Conservation (phyloP, 2,797 vertebrate genomes). For the Hippopotamyrus pictus region DNA sequence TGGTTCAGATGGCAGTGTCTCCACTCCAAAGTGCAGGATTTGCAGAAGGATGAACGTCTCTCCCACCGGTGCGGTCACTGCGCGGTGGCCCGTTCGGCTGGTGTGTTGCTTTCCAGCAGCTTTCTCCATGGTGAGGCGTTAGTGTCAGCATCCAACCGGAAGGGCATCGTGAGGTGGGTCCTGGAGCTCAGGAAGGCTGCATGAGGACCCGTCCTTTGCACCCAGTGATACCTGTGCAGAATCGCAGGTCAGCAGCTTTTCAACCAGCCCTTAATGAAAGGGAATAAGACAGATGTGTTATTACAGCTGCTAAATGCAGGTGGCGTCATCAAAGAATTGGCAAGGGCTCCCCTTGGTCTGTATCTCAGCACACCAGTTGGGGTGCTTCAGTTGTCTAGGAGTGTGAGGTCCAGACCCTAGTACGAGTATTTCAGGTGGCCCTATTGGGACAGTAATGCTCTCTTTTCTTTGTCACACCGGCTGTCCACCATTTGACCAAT, state of each 20-base stretch:
- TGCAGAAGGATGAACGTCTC: not conserved
- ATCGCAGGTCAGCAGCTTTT: not conserved
- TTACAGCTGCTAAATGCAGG: not conserved
- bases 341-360: not conserved
- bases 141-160: not conserved
- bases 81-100: not conserved
- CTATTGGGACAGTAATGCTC: not conserved
- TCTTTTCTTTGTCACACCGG: not conserved
- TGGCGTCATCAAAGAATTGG: too few species aligned
- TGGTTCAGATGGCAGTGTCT: not conserved
- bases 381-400: not conserved
- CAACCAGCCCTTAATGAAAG: not conserved
- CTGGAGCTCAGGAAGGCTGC: not conserved
- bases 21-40: not conserved
- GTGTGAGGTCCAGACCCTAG: not conserved
- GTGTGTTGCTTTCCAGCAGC: not conserved
- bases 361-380: not conserved
- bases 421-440: not conserved
- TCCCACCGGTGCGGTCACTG: not conserved
- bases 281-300: not conserved
- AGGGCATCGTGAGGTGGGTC: not conserved
- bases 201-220: not conserved
- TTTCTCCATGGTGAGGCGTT: not conserved
- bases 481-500: not conserved
- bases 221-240: not conserved